A percentile compares a stretch with the other conserved stretches of the same genome.
Evolutionary conservation across 2,797 vertebrate species (phyloP).

Genomic region (Alouatta caraya): DNA sequence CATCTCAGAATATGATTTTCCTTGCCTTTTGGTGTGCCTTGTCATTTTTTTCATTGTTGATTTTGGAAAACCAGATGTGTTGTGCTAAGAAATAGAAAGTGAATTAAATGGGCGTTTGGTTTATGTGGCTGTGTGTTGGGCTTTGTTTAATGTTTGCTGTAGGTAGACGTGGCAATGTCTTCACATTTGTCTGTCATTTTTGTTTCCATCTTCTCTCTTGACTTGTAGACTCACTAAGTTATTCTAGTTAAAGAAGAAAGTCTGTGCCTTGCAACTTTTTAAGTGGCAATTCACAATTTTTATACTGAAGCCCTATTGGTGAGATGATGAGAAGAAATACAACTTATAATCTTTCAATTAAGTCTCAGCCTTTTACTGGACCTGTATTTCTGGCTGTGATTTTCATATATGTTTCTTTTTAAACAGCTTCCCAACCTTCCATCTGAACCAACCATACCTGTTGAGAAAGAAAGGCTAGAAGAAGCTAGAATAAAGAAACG

Average conservation of each 20-base stretch:
- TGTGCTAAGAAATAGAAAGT: neutral
- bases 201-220: neutral
- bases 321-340: neutral
- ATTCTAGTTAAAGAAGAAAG: neutral
- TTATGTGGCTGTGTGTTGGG: neutral
- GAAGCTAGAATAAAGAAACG: neutral
- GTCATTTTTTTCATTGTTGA: neutral
- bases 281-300: neutral
- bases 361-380: neutral
- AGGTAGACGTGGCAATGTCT: neutral
- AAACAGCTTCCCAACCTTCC: neutral
- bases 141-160: neutral
- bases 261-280: neutral
- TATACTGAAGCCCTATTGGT: rapidly evolving
- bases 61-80: neutral
- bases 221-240: neutral
- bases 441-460: too few relatives aligned
- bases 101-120: neutral
- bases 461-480: neutral
- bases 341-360: neutral
- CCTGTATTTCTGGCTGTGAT: neutral
- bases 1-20: neutral
- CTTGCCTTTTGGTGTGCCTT: neutral
- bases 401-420: neutral
- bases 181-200: neutral